phyloP scores from a whole-genome alignment of 92 coral and sea anemone species.

The Paragorgia papillata region DNA sequence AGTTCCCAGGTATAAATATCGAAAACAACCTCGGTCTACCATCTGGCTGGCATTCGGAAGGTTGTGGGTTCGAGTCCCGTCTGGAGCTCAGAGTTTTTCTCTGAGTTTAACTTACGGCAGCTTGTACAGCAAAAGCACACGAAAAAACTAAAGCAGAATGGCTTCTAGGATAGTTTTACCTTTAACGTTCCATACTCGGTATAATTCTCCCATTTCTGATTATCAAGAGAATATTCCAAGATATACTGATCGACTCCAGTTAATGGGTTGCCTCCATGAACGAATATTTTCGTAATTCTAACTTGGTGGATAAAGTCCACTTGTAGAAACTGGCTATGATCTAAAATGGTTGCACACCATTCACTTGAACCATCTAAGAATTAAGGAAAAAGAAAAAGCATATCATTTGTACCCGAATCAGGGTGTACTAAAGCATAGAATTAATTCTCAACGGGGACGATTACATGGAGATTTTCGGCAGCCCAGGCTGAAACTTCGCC shows the following conservation, averaged over 20 bases:
- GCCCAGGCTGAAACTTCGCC: too few relatives aligned
- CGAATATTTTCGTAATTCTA: conserved; percentile 54
- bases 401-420: neutral
- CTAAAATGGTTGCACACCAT: conserved; percentile 67
- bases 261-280: conserved; percentile 14
- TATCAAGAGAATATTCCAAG: conserved; percentile 59
- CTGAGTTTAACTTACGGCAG: too few relatives aligned
- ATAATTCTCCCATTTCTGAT: conserved; percentile 65
- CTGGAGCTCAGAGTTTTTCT: too few relatives aligned
- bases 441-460: too few relatives aligned
- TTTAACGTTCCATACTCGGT: conserved; percentile 61
- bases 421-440: neutral
- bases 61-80: too few relatives aligned
- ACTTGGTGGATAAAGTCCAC: conserved; percentile 66
- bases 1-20: too few relatives aligned
- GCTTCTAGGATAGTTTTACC: too few relatives aligned
- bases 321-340: conserved; percentile 60
- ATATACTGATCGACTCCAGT: conserved; percentile 56
- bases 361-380: conserved; percentile 22
- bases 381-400: neutral
- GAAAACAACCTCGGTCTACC: too few relatives aligned
- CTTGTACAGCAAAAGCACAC: too few relatives aligned
- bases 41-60: too few relatives aligned
- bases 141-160: too few relatives aligned
- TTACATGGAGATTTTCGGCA: too few relatives aligned